These are phyloP conservation scores for Cephalopachus bancanus DNA, from an alignment of 2,797 vertebrate species.

Conservation along the genomic window DNA sequence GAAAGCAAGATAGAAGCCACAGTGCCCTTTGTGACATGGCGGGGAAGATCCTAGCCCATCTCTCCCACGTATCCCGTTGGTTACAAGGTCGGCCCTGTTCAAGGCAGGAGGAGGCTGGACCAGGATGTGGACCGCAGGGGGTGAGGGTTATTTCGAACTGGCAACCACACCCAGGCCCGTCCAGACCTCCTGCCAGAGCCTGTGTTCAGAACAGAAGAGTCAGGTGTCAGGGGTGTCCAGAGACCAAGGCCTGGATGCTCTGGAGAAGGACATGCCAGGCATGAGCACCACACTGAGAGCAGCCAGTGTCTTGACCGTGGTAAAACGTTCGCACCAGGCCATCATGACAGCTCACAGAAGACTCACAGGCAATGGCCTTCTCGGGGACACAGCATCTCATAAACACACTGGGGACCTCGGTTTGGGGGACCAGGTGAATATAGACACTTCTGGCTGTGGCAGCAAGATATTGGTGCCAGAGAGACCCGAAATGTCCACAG, in stretches of 20 bases:
- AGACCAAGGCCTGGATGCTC: neutral
- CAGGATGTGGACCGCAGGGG: fast-evolving
- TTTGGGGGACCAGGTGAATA: neutral
- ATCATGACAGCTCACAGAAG: fast-evolving
- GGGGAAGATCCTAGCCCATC: fast-evolving
- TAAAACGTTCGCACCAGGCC: neutral
- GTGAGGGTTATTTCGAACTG: fast-evolving
- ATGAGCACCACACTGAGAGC: fast-evolving
- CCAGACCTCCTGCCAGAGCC: fast-evolving
- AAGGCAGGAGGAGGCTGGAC: too few relatives aligned
- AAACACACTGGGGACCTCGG: neutral
- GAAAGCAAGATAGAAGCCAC: neutral
- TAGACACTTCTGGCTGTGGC: neutral
- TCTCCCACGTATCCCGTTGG: fast-evolving
- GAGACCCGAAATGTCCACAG: neutral
- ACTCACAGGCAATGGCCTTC: too few relatives aligned
- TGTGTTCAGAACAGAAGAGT: fast-evolving
- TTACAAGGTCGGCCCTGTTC: neutral
- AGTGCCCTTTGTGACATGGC: fast-evolving
- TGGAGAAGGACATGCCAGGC: fast-evolving
- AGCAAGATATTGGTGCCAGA: neutral
- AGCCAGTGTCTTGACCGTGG: neutral
- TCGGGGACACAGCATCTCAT: fast-evolving
- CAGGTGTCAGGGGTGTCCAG: neutral
- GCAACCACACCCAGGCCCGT: neutral